phyloP scores from a whole-genome alignment of 2,797 vertebrate genomes.

The Schizopygopsis malacanthus region DNA sequence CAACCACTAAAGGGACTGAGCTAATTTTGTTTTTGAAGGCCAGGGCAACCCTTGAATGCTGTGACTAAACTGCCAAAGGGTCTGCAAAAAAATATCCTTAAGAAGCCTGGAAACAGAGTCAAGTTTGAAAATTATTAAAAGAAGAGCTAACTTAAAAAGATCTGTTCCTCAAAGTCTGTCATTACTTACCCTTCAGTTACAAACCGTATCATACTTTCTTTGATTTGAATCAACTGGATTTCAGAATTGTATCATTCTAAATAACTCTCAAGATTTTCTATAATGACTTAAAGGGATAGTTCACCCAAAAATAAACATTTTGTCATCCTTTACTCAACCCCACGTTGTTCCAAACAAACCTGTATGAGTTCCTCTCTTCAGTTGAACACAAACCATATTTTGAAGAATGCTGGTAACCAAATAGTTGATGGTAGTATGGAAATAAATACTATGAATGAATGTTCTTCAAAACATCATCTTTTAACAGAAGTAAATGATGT shows the following conservation, averaged over 20 bases:
- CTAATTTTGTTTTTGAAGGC: conserved; percentile 46
- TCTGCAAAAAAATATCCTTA: not conserved
- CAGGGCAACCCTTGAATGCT: conserved; percentile 26
- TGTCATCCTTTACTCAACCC: not conserved
- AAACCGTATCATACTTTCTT: not conserved
- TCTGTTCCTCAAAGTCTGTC: not conserved
- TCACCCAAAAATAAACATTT: no score
- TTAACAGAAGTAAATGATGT: not conserved
- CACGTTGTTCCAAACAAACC: not conserved
- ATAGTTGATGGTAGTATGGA: not conserved
- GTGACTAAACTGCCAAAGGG: not conserved
- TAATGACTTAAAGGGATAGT: no score
- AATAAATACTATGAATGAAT: not conserved
- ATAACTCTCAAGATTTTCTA: not conserved
- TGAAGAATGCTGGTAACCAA: not conserved
- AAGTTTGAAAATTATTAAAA: conserved; percentile 17
- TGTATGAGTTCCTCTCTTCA: not conserved
- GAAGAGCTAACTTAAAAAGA: not conserved
- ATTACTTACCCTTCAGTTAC: not conserved
- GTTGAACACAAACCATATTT: not conserved
- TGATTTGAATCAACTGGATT: not conserved
- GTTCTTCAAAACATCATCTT: not conserved
- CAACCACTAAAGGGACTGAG: not conserved
- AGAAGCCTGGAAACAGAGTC: conserved; percentile 33
- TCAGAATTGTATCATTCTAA: not conserved